phyloP scores from a whole-genome alignment of 2,113 vertebrate genomes.

The Python bivittatus region DNA sequence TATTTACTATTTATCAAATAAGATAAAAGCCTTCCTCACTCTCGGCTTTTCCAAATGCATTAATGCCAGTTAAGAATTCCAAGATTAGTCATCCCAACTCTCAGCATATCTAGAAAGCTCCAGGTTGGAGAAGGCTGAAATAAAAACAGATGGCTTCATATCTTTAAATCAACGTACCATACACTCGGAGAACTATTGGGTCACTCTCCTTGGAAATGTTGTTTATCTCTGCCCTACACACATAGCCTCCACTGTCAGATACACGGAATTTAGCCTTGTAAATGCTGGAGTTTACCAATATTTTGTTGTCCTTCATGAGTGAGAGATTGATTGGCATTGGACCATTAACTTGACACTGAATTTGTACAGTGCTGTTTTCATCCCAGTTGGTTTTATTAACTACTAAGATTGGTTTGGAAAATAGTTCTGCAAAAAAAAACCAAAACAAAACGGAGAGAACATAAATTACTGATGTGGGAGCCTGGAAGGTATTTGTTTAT shows the following conservation, averaged over 20 bases:
- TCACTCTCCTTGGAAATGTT: slow-evolving; percentile 68
- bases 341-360: slow-evolving; percentile 48
- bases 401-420: slow-evolving; percentile 52
- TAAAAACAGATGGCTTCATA: neutral
- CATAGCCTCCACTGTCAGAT: slow-evolving; percentile 59
- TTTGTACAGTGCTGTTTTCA: slow-evolving; percentile 46
- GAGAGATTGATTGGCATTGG: slow-evolving; percentile 42
- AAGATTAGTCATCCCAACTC: neutral
- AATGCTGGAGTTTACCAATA: slow-evolving; percentile 24
- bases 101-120: neutral
- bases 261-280: slow-evolving; percentile 36
- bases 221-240: slow-evolving; percentile 63
- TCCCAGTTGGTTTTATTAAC: slow-evolving; percentile 47
- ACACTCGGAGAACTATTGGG: slow-evolving; percentile 52
- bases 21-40: neutral
- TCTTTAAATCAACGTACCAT: slow-evolving; percentile 62
- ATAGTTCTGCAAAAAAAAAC: slow-evolving; percentile 66
- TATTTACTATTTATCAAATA: neutral
- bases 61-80: neutral
- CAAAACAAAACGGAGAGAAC: no score
- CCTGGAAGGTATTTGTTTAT: neutral
- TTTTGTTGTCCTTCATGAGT: slow-evolving; percentile 35
- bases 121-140: neutral
- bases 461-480: neutral
- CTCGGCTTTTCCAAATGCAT: neutral